These are phyloP conservation scores for Drosophila tropicalis DNA, from an alignment of 1,140 invertebrate species.

Conservation along the genomic window DNA sequence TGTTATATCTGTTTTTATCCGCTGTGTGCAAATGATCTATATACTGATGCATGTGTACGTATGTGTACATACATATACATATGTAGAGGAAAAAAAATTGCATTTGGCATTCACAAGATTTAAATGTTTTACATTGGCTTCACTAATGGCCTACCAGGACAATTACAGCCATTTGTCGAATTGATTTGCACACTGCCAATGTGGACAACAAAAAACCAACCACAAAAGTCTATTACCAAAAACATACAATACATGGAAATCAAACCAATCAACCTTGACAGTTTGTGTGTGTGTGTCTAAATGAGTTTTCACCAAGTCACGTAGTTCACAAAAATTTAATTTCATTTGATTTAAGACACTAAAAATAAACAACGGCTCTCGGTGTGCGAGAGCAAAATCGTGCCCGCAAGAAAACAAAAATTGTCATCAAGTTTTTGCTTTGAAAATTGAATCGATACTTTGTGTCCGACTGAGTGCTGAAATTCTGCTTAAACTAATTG, in stretches of 20 bases:
- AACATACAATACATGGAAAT: background rate
- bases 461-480: background rate
- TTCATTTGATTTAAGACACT: constrained; percentile 10
- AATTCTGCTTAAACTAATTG: background rate
- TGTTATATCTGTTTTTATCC: constrained; percentile 53
- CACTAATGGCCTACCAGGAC: constrained; percentile 54
- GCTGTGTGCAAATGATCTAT: constrained; percentile 31
- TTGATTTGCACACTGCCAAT: constrained; percentile 22
- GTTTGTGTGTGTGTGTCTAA: constrained; percentile 11
- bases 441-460: background rate
- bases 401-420: background rate
- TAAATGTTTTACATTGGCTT: constrained; percentile 51
- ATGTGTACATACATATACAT: constrained; percentile 23
- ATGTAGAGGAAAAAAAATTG: constrained; percentile 23
- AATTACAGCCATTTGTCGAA: constrained; percentile 38
- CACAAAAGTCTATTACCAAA: constrained; percentile 13
- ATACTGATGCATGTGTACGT: constrained; percentile 13
- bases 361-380: background rate
- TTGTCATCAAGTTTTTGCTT: constrained; percentile 1
- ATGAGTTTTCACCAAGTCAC: constrained; percentile 6
- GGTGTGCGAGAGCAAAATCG: background rate
- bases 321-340: constrained; percentile 1
- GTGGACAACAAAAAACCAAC: constrained; percentile 8
- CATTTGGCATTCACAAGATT: constrained; percentile 39
- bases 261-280: constrained; percentile 8